These are phyloP conservation scores for Falco berigora DNA, from an alignment of 2,797 vertebrate genomes.

Conservation along the genomic window DNA sequence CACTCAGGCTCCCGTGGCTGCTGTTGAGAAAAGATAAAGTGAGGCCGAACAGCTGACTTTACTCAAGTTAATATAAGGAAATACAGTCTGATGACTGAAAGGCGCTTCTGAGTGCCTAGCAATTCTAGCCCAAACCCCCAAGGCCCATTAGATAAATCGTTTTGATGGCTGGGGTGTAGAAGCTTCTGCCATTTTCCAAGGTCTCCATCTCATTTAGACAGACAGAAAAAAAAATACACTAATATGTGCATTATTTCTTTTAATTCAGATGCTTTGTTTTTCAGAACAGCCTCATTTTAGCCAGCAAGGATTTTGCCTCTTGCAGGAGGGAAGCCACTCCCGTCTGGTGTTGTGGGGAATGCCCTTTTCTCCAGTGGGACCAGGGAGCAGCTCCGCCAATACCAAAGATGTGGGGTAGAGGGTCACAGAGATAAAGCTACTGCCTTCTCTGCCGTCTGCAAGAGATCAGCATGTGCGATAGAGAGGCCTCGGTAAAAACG, in stretches of 20 bases:
- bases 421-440: neutral
- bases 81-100: neutral
- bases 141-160: neutral
- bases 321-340: neutral
- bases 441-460: neutral
- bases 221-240: neutral
- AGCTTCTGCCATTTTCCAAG: neutral
- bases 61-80: neutral
- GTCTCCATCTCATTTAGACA: neutral
- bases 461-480: neutral
- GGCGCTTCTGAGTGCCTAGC: neutral
- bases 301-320: neutral
- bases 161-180: neutral
- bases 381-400: neutral
- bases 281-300: neutral
- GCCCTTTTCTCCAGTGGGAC: neutral
- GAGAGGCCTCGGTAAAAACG: neutral
- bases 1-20: accelerated
- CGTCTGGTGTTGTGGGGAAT: neutral
- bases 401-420: neutral
- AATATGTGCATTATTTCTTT: neutral
- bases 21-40: neutral
- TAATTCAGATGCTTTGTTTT: neutral
- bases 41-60: neutral
- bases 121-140: neutral